Base-by-base conservation (phyloP, 2,797 vertebrate species). In the Arrhamphus sclerolepis region DNA sequence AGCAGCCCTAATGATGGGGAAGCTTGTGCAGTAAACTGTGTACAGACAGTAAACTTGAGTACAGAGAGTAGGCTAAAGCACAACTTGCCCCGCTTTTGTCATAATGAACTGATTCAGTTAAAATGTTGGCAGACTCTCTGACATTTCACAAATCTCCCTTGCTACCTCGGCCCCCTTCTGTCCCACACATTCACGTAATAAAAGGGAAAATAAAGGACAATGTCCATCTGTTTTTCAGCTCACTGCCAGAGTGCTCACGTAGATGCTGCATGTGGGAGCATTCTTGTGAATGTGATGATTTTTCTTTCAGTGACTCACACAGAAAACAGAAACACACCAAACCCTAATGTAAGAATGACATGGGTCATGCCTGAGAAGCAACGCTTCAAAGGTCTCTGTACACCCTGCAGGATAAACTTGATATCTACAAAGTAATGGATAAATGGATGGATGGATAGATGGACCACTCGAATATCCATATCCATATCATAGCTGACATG, bases 101-200 rank as follows among this genome's bases (percentile, higher is more conserved):
- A 83, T 70, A 62, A 64, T 65, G 73, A 75, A 57, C 72, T 72
- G 78, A 63, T 64, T 66, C 53, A 50, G 55, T 31, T 69, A 39
- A 72, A 72, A 69, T 65, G 59, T 60, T 82, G 69, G 81, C 75
- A 81, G 54, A 40, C n/a, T 49, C 57, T 81, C 75, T 89, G 74
- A 86, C 71, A 88, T 89, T 86, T 91, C 81, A 85, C 58, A 52
- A 91, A 80, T 84, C 65, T 66, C 70, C 78, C 63, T 60, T 57
- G 11, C 63, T 69, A 72, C 74, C 48, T 75, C 80, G 18, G 69
- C 73, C 53, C 64, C 44, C 62, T 68, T 68, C 75, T 79, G 84
- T 77, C 75, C 83, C 82, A 82, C 80, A 85, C 60, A 16, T 69
- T 84, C 72, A 61, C 10, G 44, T 64, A 72, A 78, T 66, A 52